phyloP scores from a whole-genome alignment of 2,888 invertebrate genomes.

The Tortricodes alternella region DNA sequence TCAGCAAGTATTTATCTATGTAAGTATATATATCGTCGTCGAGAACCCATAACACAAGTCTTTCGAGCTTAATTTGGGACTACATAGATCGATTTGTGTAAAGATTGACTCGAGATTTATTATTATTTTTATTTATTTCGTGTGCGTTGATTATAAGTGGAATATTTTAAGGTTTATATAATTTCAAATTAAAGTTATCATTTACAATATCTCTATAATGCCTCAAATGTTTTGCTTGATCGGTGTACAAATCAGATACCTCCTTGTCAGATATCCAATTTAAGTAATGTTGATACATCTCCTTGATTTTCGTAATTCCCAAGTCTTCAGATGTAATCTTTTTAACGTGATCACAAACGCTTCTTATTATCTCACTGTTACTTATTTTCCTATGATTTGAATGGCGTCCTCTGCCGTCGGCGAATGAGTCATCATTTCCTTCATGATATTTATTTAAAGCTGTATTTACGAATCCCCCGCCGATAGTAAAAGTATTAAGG shows the following conservation, averaged over 20 bases:
- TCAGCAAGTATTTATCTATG: no score
- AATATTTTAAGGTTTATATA: background rate
- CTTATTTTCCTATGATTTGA: background rate
- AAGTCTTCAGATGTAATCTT: background rate
- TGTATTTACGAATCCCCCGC: background rate
- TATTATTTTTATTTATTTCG: background rate
- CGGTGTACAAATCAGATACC: background rate
- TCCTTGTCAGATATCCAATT: background rate
- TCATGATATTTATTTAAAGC: background rate
- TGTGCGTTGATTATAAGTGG: background rate
- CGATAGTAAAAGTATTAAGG: background rate
- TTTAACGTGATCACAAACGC: background rate
- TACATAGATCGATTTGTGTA: no score
- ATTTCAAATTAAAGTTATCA: background rate
- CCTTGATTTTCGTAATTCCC: background rate
- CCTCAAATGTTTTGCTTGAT: background rate
- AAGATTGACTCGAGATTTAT: background rate
- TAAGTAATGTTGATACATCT: background rate
- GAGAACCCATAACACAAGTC: no score
- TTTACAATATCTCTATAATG: background rate
- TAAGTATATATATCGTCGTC: no score
- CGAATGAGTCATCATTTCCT: background rate
- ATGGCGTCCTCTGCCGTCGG: background rate
- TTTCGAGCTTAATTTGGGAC: no score
- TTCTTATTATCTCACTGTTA: background rate